Evolutionary conservation across 1,140 invertebrate genomes (phyloP).

Genomic region (Monomorium pharaonis): DNA sequence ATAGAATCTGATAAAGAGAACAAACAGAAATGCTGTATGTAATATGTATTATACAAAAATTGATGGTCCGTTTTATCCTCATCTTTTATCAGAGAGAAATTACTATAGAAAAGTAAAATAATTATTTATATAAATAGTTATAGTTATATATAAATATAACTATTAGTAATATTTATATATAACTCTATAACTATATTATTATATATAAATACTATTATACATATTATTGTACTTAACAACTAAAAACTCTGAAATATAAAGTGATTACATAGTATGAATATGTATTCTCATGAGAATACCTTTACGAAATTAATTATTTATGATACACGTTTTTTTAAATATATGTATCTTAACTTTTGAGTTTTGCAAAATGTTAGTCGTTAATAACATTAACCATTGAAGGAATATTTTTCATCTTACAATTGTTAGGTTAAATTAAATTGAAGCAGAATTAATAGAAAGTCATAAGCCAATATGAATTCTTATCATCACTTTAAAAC

Average conservation of each 20-base stretch:
- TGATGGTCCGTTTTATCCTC: neutral
- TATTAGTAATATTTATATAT: no score
- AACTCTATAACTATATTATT: no score
- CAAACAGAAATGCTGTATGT: neutral
- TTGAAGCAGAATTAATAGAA: neutral
- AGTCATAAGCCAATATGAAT: constrained; percentile 13
- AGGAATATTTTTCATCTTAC: constrained; percentile 3
- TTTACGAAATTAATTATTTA: neutral
- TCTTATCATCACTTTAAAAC: constrained; percentile 37
- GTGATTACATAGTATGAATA: neutral
- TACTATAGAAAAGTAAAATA: neutral
- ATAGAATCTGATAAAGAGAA: neutral
- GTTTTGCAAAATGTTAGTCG: neutral
- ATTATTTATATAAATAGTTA: no score
- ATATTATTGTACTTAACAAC: no score
- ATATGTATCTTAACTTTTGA: neutral
- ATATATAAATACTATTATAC: no score
- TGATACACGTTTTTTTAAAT: neutral
- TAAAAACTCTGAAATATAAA: neutral
- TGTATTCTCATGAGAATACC: neutral
- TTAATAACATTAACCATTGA: neutral
- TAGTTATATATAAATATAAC: no score
- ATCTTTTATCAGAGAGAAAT: neutral
- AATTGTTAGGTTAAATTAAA: neutral
- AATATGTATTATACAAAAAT: neutral